Evolutionary conservation across 1,140 invertebrate genomes (phyloP), one percentile per base, ranked within the genome.

Genomic region (Battus philenor): DNA sequence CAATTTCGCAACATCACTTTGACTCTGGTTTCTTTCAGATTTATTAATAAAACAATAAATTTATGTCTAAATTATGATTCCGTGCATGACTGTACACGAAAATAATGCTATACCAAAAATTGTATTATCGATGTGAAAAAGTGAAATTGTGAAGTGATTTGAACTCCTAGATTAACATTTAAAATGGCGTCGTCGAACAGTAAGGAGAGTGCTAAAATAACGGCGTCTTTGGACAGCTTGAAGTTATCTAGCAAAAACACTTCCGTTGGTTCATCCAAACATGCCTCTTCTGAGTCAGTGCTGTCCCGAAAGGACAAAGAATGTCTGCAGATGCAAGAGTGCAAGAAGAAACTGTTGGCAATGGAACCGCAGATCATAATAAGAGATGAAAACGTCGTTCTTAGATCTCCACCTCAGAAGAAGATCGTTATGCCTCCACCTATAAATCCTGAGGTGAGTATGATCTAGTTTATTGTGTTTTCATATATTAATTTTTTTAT

Each of bases 311-410:
- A 86, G 44, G 83, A 85, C n/a, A 81, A 80, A 15, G 83, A 86
- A 41, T 72, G 72, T 31, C 50, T 85, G 4, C 81, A 85, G 44
- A 77, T 85, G 78, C 81, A 85, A 38, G 78, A 85, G 52, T 86
- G 83, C 46, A 86, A 83, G 59, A 87, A 86, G 66, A 86, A 86
- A 22, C 58, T 87, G n/a, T 32, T 84, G 12, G 78, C 63, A 10
- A 86, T 79, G 75, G 85, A 87, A 41, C 80, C 80, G 4, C 80
- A 80, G 50, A 76, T 86, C n/a, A 80, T 86, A 31, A 84, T 86
- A 32, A 68, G 83, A 12, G 86, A 87, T 22, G 86, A 87, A n/a
- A 82, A 81, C 17, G 79, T 83, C n/a, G 68, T 81, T 16, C 46
- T 82, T 10, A 53, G 75, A 8, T 86, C 83, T 1, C 86, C 86